Conservation (phyloP, 2,888 invertebrate genomes). For the Caenorhabditis sp. region DNA sequence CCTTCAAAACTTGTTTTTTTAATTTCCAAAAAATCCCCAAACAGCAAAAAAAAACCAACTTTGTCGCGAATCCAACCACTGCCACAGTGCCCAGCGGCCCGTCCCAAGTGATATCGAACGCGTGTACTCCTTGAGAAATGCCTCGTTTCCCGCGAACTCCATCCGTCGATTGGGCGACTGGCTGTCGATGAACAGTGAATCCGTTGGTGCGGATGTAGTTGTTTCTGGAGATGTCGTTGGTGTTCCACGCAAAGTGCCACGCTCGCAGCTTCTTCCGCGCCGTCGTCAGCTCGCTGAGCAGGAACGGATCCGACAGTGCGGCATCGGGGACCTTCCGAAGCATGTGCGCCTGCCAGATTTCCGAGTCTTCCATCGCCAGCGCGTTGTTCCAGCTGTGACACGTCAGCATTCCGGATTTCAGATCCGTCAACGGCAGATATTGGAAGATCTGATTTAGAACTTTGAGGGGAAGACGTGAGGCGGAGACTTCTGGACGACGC, state of each 20-base stretch:
- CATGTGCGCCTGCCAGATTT: slow-evolving; percentile 94
- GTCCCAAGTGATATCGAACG: slow-evolving; percentile 80
- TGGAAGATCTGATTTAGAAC: slow-evolving; percentile 75
- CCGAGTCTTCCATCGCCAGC: slow-evolving; percentile 85
- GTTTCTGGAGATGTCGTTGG: slow-evolving; percentile 95
- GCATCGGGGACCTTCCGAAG: slow-evolving; percentile 91
- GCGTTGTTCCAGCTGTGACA: slow-evolving; percentile 95
- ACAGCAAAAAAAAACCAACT: too few relatives aligned
- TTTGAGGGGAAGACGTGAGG: slow-evolving; percentile 74
- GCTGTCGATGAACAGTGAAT: slow-evolving; percentile 97
- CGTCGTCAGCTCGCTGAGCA: slow-evolving; percentile 91
- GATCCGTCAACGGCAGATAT: slow-evolving; percentile 85
- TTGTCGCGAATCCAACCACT: slow-evolving; percentile 95
- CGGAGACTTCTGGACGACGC: slow-evolving; percentile 65
- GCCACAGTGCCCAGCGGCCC: slow-evolving; percentile 98
- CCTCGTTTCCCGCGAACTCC: slow-evolving; percentile 90
- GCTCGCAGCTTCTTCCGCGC: slow-evolving; percentile 95
- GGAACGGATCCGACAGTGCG: slow-evolving; percentile 90
- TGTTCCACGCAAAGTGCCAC: slow-evolving; percentile 96
- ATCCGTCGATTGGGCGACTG: slow-evolving; percentile 98
- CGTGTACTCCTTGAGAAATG: slow-evolving; percentile 76
- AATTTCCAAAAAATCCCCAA: slow-evolving; percentile 7
- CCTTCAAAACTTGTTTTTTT: too few relatives aligned
- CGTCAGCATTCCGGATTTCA: slow-evolving; percentile 92
- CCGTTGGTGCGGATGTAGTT: slow-evolving; percentile 97